Evolutionary conservation across 2,888 invertebrate genomes (phyloP), one percentile per base, ranked within the genome.

Genomic region (Epistrophe grossulariae): DNA sequence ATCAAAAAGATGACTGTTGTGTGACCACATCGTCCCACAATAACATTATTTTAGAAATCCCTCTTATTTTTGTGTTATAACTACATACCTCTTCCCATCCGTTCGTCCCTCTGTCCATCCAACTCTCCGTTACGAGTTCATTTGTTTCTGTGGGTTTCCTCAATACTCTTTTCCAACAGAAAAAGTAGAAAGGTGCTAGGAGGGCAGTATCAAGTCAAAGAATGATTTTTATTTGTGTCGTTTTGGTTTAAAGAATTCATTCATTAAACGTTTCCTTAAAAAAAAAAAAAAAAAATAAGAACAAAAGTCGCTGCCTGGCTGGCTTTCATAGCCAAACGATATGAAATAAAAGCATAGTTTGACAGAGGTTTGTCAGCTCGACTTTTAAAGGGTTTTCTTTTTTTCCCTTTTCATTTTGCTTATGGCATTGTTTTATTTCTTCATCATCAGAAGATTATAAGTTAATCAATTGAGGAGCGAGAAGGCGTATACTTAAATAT

Each of bases 41-140:
- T 59, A 59, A 59, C 59, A 59, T 59, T 59, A 59, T 59, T 59
- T 38, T 59, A 35, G 35, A 38, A 59, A 59, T 31, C 59, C 59
- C 59, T 38, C 11, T 13, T 59, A 17, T 59, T 59, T 59, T 19
- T 38, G 35, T 35, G n/a, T n/a, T 57, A n/a, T 35, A 31, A n/a
- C n/a, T 35, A 31, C 31, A 31, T 57, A 9, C 31, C 57, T n/a
- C 57, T 35, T 7, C 4, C 28, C 11, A 4, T 59, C 2, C 17
- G 24, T 24, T 3, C 24, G 24, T 24, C 24, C 24, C 1, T 24
- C 24, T 3, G 24, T 24, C 24, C 24, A 24, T 24, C 24, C 24
- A n/a, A n/a, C n/a, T n/a, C 24, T 24, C 24, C 24, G 11, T 35
- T 17, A 10, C 35, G 11, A 38, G 35, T 35, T 38, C 17, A 11